Base-by-base conservation (phyloP, 2,113 vertebrate species). In the Bostrychus sinensis region DNA sequence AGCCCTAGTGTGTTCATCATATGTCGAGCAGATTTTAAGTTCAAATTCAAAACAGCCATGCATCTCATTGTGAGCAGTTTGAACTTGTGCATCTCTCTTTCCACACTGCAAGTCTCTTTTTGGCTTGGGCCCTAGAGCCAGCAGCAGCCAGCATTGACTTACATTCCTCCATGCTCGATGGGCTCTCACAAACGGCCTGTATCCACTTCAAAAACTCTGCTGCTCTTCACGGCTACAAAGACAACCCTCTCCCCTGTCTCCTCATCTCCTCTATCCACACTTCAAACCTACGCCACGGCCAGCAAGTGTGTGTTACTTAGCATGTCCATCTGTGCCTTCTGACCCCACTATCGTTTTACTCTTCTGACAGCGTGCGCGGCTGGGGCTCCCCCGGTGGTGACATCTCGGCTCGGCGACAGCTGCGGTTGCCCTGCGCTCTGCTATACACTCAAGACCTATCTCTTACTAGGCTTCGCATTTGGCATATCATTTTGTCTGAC, bases 151-250 rank as follows among this genome's bases (percentile, higher is more conserved):
- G 74, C 23, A 55, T 38, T 38, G 57, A 51, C 81, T 78, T 70
- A 8, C 76, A 85, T 82, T 84, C 85, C 77, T 86, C 60, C 57
- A 65, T 55, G 60, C 70, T 70, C 50, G 70, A 63, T 57, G 66
- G 70, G 72, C 72, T 77, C 83, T 84, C 78, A 80, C 70, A 34
- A 77, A 80, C 74, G 70, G 80, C 70, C 79, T 78, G 85, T 79
- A 84, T 82, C 79, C 85, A 87, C 79, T 86, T 87, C 75, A 89
- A 86, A 48, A 86, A 84, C 54, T 36, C 76, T 75, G 64, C 77
- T 69, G 81, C 79, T 80, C 81, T 82, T 82, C 57, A 78, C 19
- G 46, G 66, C 56, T 70, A 86, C 83, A 87, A 87, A 82, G 75
- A 62, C 51, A 77, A 60, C 20, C 65, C 71, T 72, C 51, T 23